These are phyloP conservation scores for Drosophila subpulchrella DNA, from an alignment of 1,140 invertebrate genomes.

Conservation along the genomic window DNA sequence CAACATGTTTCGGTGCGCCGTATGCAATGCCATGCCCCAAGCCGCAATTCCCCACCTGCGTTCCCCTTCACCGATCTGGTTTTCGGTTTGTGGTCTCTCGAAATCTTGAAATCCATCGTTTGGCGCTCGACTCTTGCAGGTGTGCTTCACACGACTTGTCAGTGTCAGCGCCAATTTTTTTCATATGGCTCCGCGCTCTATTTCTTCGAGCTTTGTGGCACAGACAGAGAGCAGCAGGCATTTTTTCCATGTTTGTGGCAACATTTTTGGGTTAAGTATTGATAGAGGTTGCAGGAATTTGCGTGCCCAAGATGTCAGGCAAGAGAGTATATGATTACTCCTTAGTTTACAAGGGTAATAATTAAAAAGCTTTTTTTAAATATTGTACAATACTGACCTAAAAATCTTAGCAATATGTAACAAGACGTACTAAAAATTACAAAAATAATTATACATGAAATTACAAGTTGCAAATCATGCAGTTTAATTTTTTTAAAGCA, in stretches of 20 bases:
- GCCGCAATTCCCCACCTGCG: constrained; percentile 1
- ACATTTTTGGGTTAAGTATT: constrained; percentile 51
- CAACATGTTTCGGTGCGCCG: constrained; percentile 62
- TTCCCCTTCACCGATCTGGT: constrained; percentile 30
- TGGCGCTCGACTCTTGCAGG: constrained; percentile 70
- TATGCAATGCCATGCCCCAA: constrained; percentile 32
- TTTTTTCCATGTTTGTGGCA: constrained; percentile 29
- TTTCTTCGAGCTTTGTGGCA: constrained; percentile 29
- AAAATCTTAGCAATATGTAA: no score
- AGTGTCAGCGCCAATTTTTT: constrained; percentile 68
- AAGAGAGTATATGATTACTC: background rate
- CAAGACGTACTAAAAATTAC: no score
- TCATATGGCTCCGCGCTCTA: constrained; percentile 26
- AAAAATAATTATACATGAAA: no score
- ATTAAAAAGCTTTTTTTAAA: no score
- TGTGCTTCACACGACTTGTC: constrained; percentile 82
- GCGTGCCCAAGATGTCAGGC: constrained; percentile 10
- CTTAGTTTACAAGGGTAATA: background rate
- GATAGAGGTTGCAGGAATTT: constrained; percentile 38
- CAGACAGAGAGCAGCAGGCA: constrained; percentile 34
- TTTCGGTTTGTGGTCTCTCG: constrained; percentile 57
- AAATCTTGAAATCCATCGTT: constrained; percentile 47
- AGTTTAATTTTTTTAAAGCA: no score
- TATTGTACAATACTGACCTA: no score
- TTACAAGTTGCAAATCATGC: no score